phyloP scores from a whole-genome alignment of 2,113 vertebrate genomes.

The Collichthys lucidus region DNA sequence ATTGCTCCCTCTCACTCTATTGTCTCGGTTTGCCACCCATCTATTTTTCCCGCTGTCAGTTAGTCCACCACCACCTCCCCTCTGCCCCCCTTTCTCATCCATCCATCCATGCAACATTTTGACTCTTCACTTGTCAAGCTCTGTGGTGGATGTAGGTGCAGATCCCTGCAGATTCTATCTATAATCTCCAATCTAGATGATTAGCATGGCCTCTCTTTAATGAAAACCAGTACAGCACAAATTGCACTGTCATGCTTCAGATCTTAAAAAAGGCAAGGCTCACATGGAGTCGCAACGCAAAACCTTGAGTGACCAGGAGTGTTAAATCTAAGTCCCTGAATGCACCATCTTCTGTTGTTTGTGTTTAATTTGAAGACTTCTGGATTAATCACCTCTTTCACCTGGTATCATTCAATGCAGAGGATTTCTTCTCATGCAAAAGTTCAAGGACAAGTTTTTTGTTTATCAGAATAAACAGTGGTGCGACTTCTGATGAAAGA shows the following conservation, averaged over 20 bases:
- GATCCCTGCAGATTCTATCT: slow-evolving; percentile 22
- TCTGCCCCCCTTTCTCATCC: neutral
- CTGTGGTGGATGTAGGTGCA: slow-evolving; percentile 15
- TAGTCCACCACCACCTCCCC: slow-evolving; percentile 14
- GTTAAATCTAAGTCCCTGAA: neutral
- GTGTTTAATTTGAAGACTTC: neutral
- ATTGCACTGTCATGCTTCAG: slow-evolving; percentile 33
- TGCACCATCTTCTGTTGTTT: neutral
- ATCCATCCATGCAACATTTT: neutral
- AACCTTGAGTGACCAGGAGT: neutral
- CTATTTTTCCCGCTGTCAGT: slow-evolving; percentile 8
- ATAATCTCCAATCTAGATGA: slow-evolving; percentile 53
- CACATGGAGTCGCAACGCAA: neutral
- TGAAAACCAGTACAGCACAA: slow-evolving; percentile 39
- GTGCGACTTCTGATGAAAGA: too few relatives aligned
- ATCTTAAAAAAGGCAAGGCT: neutral
- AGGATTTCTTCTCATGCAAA: neutral
- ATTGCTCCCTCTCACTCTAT: slow-evolving; percentile 12
- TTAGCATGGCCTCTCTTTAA: slow-evolving; percentile 46
- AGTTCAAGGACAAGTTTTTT: neutral
- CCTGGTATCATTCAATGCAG: neutral
- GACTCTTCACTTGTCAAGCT: slow-evolving; percentile 5
- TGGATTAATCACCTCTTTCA: neutral
- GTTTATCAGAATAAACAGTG: too few relatives aligned
- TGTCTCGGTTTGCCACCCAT: slow-evolving; percentile 34